phyloP scores from a whole-genome alignment of 2,113 vertebrate genomes.

The Indri indri region DNA sequence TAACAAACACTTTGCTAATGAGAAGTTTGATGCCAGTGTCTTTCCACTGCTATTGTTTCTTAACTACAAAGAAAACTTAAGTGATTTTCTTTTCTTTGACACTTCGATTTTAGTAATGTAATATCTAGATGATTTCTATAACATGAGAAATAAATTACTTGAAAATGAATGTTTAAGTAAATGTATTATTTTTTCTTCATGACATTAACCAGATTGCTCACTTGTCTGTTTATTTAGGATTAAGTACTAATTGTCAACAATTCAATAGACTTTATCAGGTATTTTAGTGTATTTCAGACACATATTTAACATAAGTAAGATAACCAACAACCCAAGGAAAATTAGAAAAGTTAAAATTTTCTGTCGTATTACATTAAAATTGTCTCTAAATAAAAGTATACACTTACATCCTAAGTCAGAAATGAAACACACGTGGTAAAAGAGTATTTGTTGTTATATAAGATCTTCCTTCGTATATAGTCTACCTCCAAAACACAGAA shows the following conservation, averaged over 20 bases:
- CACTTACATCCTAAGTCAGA: neutral
- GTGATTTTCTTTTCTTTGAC: neutral
- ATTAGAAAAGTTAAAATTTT: neutral
- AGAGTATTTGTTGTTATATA: neutral
- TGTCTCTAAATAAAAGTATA: neutral
- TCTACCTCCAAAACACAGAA: neutral
- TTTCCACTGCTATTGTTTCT: neutral
- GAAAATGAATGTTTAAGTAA: neutral
- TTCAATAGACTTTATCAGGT: neutral
- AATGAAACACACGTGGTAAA: neutral
- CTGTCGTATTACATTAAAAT: neutral
- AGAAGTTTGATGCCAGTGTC: neutral
- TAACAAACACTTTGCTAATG: neutral
- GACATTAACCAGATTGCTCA: neutral
- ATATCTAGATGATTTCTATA: neutral
- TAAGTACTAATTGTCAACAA: neutral
- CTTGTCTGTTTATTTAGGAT: neutral
- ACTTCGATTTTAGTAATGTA: neutral
- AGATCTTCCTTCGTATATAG: neutral
- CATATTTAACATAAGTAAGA: neutral
- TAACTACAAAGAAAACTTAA: neutral
- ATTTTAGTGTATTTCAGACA: neutral
- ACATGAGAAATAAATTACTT: neutral
- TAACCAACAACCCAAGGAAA: neutral
- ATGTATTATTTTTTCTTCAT: neutral